phyloP scores from a whole-genome alignment of 2,797 vertebrate genomes.

The Heteromormyrus szaboi region DNA sequence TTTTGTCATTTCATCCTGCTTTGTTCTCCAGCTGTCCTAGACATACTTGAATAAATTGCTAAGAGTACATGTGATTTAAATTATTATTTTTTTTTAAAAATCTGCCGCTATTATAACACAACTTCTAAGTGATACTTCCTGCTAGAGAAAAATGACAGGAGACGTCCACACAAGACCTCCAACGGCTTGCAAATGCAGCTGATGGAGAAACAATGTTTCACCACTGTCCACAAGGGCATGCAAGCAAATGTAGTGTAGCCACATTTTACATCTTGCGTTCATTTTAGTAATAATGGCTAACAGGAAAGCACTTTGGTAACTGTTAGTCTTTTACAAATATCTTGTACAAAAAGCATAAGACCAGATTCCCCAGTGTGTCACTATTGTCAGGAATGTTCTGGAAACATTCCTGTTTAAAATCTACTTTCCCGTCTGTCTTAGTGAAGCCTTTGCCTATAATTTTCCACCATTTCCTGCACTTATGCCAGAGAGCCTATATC shows the following conservation, averaged over 20 bases:
- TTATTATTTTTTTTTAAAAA: neutral
- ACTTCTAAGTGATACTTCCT: neutral
- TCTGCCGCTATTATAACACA: neutral
- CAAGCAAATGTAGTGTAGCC: neutral
- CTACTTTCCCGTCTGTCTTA: slow-evolving; percentile 28
- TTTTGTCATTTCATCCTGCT: neutral
- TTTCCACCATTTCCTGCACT: slow-evolving; percentile 38
- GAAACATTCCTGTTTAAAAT: slow-evolving; percentile 31
- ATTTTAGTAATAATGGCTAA: neutral
- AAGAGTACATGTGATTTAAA: neutral
- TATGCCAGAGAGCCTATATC: slow-evolving; percentile 41
- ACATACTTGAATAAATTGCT: neutral
- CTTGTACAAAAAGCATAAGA: neutral
- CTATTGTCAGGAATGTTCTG: slow-evolving; percentile 10
- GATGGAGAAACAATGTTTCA: neutral
- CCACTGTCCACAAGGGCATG: neutral
- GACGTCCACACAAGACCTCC: neutral
- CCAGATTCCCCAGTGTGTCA: neutral
- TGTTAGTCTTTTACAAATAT: neutral
- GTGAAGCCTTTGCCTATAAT: slow-evolving; percentile 40
- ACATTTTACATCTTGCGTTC: neutral
- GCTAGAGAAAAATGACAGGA: neutral
- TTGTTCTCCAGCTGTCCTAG: neutral
- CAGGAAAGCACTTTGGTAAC: neutral
- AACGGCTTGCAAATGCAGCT: neutral